A percentile compares a stretch with the other conserved stretches of the same genome.
Conservation (phyloP, 2,888 invertebrate genomes). For the Imbricaverruca yamaguchii region DNA sequence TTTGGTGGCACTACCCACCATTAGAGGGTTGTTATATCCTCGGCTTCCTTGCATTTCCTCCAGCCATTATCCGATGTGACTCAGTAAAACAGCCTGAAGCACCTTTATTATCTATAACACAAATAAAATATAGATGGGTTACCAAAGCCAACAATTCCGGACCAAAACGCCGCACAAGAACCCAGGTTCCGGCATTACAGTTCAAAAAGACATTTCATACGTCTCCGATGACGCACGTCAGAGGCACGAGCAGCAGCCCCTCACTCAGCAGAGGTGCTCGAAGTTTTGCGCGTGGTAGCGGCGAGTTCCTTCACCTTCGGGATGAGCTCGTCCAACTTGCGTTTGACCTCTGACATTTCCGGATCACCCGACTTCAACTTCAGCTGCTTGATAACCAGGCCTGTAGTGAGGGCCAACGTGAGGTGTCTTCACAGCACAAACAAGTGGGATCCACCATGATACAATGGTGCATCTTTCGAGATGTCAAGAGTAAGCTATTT, state of each 20-base stretch:
- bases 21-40: no score
- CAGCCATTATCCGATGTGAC: background rate
- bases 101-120: background rate
- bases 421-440: no score
- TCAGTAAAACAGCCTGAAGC: background rate
- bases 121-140: background rate
- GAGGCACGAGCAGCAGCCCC: no score
- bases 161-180: background rate
- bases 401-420: slow-evolving; percentile 43
- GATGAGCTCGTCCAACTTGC: slow-evolving; percentile 41
- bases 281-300: slow-evolving; percentile 31
- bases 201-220: background rate
- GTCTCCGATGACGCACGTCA: background rate
- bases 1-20: no score
- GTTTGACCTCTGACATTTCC: slow-evolving; percentile 47
- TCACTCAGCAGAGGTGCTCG: slow-evolving; percentile 4
- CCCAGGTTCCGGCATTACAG: background rate
- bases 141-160: background rate
- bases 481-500: no score
- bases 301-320: slow-evolving; percentile 35
- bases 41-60: no score
- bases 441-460: slow-evolving; percentile 59
- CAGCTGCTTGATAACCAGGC: slow-evolving; percentile 56
- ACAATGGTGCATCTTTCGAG: slow-evolving; percentile 38
- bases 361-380: slow-evolving; percentile 46